Conservation (phyloP, 1,140 invertebrate species). For the Neodiprion lecontei region DNA sequence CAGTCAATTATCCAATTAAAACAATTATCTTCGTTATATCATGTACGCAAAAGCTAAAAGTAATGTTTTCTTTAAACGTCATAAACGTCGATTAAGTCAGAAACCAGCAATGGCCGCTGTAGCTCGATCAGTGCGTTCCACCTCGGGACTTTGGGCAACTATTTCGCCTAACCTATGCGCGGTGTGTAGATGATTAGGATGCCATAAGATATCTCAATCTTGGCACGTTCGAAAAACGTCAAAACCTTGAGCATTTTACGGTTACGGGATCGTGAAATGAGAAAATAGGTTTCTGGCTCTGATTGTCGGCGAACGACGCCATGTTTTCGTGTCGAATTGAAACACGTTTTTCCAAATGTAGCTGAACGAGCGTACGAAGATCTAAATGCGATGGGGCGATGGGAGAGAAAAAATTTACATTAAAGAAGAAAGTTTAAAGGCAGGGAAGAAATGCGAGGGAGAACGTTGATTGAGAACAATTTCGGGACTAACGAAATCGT, state of each 20-base stretch:
- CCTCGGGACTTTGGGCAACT: neutral
- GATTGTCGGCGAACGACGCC: neutral
- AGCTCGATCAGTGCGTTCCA: neutral
- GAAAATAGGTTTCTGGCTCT: neutral
- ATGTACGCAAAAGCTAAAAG: too few relatives aligned
- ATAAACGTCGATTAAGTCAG: neutral
- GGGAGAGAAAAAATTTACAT: neutral
- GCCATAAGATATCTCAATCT: too few relatives aligned
- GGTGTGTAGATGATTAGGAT: too few relatives aligned
- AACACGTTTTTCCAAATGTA: too few relatives aligned
- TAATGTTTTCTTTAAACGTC: too few relatives aligned
- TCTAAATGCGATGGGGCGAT: neutral
- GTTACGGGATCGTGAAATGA: too few relatives aligned
- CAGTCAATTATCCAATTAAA: too few relatives aligned
- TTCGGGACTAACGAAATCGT: neutral
- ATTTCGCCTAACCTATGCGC: neutral
- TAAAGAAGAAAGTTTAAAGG: neutral
- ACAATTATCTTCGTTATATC: too few relatives aligned
- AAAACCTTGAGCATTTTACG: too few relatives aligned
- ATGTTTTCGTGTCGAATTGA: too few relatives aligned
- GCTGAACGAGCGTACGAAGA: too few relatives aligned
- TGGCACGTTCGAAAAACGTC: too few relatives aligned
- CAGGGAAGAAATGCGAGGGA: neutral
- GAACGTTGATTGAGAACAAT: neutral
- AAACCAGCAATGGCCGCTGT: neutral